These are phyloP conservation scores for Rhinella marina DNA, from an alignment of 2,797 vertebrate genomes.

Conservation along the genomic window DNA sequence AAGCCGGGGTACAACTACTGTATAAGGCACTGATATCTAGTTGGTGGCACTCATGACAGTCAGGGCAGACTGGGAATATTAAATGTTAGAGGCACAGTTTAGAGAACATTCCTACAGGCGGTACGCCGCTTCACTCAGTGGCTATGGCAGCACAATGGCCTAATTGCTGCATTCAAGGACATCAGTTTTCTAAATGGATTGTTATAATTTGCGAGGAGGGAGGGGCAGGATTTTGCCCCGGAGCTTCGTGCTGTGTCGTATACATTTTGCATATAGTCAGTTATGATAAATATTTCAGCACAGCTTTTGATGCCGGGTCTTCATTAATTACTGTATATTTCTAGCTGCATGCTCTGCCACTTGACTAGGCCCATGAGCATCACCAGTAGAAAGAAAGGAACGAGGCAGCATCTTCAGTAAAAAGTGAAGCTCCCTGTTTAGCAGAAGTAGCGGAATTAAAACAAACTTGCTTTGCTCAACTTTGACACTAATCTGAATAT, in stretches of 20 bases:
- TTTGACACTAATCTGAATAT: slow-evolving; percentile 63
- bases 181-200: no score
- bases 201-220: neutral
- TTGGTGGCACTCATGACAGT: neutral
- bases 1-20: neutral
- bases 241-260: neutral
- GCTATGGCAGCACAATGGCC: neutral
- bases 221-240: neutral
- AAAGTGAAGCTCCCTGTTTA: neutral
- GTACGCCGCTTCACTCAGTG: neutral
- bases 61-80: neutral
- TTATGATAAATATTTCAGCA: neutral
- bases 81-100: neutral
- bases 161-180: neutral
- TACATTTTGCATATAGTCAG: neutral
- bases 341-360: neutral
- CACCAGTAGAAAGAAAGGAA: neutral
- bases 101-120: neutral
- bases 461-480: slow-evolving; percentile 57
- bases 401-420: neutral
- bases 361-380: neutral
- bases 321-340: neutral
- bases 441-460: slow-evolving; percentile 20
- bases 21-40: neutral
- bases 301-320: neutral